Percentiles rank a stretch among this genome's conserved stretches.
Conservation (phyloP, 2,113 vertebrate genomes). For the Sorex fumeus region DNA sequence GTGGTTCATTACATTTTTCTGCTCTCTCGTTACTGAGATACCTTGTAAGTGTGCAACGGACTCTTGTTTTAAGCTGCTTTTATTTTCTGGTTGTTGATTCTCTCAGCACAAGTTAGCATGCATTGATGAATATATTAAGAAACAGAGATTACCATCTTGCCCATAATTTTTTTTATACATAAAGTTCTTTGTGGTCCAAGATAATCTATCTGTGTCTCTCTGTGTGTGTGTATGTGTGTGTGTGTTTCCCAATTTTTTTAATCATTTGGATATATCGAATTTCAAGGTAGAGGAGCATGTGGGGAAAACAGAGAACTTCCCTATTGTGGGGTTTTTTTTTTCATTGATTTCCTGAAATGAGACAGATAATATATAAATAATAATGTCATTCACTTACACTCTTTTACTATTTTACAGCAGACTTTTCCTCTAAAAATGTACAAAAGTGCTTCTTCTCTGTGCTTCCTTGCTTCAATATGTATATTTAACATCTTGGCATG, state of each 20-base stretch:
- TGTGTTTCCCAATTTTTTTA: background rate
- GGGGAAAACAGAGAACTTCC: too few species aligned
- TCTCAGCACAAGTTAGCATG: background rate
- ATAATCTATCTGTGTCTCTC: background rate
- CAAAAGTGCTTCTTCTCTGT: background rate
- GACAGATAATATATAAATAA: background rate
- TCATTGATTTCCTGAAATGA: background rate
- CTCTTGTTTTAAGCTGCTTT: background rate
- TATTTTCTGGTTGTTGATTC: slow-evolving; percentile 19
- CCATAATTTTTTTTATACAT: background rate
- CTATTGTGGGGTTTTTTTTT: background rate
- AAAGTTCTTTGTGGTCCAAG: background rate
- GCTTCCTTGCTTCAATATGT: background rate
- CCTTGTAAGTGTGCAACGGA: background rate
- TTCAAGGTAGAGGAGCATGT: background rate
- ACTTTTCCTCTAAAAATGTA: slow-evolving; percentile 1
- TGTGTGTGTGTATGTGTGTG: background rate
- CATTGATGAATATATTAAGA: background rate
- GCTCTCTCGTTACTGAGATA: background rate
- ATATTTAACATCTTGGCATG: background rate
- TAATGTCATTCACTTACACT: background rate
- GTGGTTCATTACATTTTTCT: slow-evolving; percentile 19
- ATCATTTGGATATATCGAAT: background rate
- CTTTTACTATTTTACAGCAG: background rate
- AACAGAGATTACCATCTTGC: background rate